Evolutionary conservation across 2,888 invertebrate species (phyloP), one percentile per base, ranked within the genome.

Genomic region (Anorthoa munda): DNA sequence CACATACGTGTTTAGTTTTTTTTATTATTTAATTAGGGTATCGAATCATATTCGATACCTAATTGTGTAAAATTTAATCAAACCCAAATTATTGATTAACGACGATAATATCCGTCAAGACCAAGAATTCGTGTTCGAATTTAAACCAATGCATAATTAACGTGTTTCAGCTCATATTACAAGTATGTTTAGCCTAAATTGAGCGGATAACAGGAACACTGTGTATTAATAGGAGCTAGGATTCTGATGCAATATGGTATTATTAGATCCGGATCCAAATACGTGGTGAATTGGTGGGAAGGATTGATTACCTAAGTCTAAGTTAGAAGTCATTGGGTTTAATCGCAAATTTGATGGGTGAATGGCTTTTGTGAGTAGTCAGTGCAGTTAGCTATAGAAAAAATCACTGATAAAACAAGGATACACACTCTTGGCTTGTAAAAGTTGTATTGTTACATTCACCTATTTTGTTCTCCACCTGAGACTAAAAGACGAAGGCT

Each of bases 401-500:
- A n/a, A n/a, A n/a, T n/a, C 31, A 0, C 31, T 4, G 31, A 31
- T 31, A 31, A 31, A 31, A 31, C 31, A 31, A 31, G 4, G 31
- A n/a, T n/a, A n/a, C n/a, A n/a, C n/a, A n/a, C 58, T 50, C 17
- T 13, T 58, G 23, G 12, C 21, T 21, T 60, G n/a, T n/a, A 48
- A 45, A 56, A 77, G 5, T 56, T 51, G 11, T 61, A 9, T 69
- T 77, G 39, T 70, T 51, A 39, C 23, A 11, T 23, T 26, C 51
- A 1, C 21, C 74, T 45, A 80, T 64, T 59, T 63, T 74, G 23
- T 74, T 58, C 15, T 51, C 15, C 2, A 61, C 31, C 31, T 50
- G 55, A 13, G 21, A 18, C 12, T n/a, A 51, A 15, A 45, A 39
- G 3, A 71, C 48, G 18, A 39, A 63, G 58, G 51, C 21, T 50